phyloP scores from a whole-genome alignment of 2,888 invertebrate genomes.

The Urechis unicinctus region DNA sequence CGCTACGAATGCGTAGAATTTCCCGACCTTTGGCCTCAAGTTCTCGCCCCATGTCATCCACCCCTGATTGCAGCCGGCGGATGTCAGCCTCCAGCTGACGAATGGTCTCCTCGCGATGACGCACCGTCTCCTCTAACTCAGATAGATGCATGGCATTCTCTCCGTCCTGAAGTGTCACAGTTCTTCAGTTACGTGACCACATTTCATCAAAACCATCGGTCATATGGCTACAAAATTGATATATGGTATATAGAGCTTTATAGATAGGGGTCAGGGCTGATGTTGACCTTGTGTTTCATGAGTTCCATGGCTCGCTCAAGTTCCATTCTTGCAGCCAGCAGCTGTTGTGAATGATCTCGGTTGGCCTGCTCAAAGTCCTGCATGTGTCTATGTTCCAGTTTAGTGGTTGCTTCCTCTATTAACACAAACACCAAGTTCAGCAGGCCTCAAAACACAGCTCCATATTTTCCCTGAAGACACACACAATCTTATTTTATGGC shows the following conservation, averaged over 20 bases:
- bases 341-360: constrained; percentile 29
- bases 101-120: constrained; percentile 35
- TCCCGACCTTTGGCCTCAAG: constrained; percentile 40
- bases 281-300: constrained; percentile 42
- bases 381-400: constrained; percentile 26
- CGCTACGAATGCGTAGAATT: constrained; percentile 34
- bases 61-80: constrained; percentile 27
- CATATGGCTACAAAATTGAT: too few relatives aligned
- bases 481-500: too few relatives aligned
- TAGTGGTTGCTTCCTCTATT: constrained; percentile 24
- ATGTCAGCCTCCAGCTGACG: constrained; percentile 36
- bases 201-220: too few relatives aligned
- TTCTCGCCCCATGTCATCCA: constrained; percentile 32
- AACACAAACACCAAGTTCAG: not conserved
- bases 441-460: too few relatives aligned
- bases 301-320: constrained; percentile 44
- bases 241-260: not conserved
- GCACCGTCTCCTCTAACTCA: constrained; percentile 38
- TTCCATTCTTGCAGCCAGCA: constrained; percentile 43
- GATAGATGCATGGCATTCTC: constrained; percentile 31
- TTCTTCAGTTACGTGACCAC: too few relatives aligned
- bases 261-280: too few relatives aligned
- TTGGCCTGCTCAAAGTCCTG: constrained; percentile 28
- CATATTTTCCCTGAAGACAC: too few relatives aligned
- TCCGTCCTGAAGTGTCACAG: constrained; percentile 5